Evolutionary conservation across 1,140 invertebrate species (phyloP).

Genomic region (Ostrea edulis): DNA sequence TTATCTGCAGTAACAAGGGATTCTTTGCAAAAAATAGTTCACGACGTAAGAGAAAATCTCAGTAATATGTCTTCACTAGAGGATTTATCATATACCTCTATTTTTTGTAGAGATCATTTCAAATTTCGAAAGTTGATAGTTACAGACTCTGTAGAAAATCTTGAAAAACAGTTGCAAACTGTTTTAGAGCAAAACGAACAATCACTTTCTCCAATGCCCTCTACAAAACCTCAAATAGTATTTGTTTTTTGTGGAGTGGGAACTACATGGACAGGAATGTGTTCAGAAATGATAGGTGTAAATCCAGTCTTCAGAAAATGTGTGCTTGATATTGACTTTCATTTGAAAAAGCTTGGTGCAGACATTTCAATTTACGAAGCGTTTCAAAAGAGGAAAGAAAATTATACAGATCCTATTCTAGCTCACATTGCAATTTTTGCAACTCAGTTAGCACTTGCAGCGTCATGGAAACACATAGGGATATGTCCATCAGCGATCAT

Average conservation of each 20-base stretch:
- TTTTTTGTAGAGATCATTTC: background rate
- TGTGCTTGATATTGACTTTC: background rate
- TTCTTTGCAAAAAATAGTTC: background rate
- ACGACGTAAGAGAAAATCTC: background rate
- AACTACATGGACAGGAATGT: slow-evolving; percentile 32
- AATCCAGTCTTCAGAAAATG: background rate
- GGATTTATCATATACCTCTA: slow-evolving; percentile 14
- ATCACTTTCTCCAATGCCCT: background rate
- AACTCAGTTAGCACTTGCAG: slow-evolving; percentile 54
- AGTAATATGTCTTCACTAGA: background rate
- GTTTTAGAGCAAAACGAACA: background rate
- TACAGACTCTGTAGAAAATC: background rate
- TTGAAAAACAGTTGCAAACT: background rate
- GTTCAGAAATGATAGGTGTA: background rate
- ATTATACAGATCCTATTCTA: slow-evolving; percentile 48
- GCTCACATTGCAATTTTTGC: slow-evolving; percentile 59
- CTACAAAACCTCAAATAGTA: background rate
- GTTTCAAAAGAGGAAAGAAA: background rate
- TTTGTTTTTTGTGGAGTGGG: slow-evolving; percentile 35
- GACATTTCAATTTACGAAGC: background rate
- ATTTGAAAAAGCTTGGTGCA: background rate
- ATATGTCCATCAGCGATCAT: slow-evolving; percentile 49
- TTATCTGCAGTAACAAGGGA: background rate
- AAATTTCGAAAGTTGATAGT: background rate
- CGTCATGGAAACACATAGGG: slow-evolving; percentile 51